A percentile compares a stretch with the other conserved stretches of the same genome.
Evolutionary conservation across 2,797 vertebrate species (phyloP).

Genomic region (Ibycter americanus): DNA sequence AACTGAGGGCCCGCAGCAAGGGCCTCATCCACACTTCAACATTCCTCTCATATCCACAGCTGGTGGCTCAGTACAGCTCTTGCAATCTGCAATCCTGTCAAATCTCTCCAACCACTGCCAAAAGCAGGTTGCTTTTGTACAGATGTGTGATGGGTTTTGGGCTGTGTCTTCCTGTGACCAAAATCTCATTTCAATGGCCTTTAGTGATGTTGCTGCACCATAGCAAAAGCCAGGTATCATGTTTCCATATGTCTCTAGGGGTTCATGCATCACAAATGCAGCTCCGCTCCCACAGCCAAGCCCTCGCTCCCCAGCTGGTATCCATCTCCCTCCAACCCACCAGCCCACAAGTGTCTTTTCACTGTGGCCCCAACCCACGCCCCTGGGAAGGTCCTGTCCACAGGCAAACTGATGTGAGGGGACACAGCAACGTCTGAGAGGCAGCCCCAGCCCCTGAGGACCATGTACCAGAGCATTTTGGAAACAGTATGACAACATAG

Average conservation of each 20-base stretch:
- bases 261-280: background rate
- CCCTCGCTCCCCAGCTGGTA: background rate
- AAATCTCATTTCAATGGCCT: background rate
- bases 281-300: background rate
- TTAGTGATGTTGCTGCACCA: background rate
- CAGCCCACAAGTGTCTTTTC: background rate
- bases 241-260: background rate
- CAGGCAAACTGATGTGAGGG: background rate
- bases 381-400: accelerated
- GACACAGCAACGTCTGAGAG: background rate
- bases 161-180: background rate
- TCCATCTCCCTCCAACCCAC: background rate
- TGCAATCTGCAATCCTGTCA: background rate
- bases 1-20: background rate
- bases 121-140: background rate
- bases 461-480: background rate
- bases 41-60: background rate
- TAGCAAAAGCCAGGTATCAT: background rate
- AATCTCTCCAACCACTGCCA: background rate
- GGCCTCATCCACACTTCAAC: background rate
- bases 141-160: background rate
- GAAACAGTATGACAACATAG: background rate
- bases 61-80: background rate
- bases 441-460: background rate
- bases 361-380: background rate